A percentile compares a stretch with the other conserved stretches of the same genome.
Conservation (phyloP, 37 sponge, comb jelly and placozoan genomes). For the Eunapius fragilis region DNA sequence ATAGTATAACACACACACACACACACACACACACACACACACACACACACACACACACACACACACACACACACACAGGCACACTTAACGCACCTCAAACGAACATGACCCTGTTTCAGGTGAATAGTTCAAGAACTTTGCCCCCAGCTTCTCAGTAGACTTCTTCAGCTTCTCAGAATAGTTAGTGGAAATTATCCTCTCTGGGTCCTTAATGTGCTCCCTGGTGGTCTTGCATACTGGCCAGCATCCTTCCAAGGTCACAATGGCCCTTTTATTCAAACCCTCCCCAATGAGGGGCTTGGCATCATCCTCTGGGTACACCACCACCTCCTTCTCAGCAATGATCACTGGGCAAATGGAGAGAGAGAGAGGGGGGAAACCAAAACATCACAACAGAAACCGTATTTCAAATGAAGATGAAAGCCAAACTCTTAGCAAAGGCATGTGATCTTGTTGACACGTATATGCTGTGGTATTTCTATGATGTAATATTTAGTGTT, state of each 20-base stretch:
- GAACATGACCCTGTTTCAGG: slow-evolving; percentile 78
- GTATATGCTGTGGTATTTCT: too few species aligned
- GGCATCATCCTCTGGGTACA: slow-evolving; percentile 81
- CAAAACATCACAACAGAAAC: neutral
- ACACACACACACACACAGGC: neutral
- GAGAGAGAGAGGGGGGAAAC: slow-evolving; percentile 6
- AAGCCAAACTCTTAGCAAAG: too few species aligned
- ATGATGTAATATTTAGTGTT: too few species aligned
- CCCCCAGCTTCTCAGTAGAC: slow-evolving; percentile 84
- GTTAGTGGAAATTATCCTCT: slow-evolving; percentile 39
- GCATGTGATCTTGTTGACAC: too few species aligned
- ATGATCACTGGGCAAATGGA: slow-evolving; percentile 55
- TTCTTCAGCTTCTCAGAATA: slow-evolving; percentile 72
- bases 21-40: slow-evolving; percentile 14
- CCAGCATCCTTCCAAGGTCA: slow-evolving; percentile 76
- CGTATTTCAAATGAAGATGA: too few species aligned
- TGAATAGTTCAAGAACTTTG: slow-evolving; percentile 76
- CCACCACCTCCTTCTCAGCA: slow-evolving; percentile 79
- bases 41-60: slow-evolving; percentile 3
- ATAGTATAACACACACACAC: slow-evolving; percentile 1
- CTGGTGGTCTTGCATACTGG: slow-evolving; percentile 84
- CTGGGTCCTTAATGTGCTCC: slow-evolving; percentile 72
- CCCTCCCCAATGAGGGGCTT: slow-evolving; percentile 81
- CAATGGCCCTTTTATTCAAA: slow-evolving; percentile 83
- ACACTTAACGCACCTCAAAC: slow-evolving; percentile 50